Percentiles rank a stretch among this genome's conserved stretches.
phyloP scores from a whole-genome alignment of 2,888 invertebrate genomes.

The Chrysomela aeneicollis region DNA sequence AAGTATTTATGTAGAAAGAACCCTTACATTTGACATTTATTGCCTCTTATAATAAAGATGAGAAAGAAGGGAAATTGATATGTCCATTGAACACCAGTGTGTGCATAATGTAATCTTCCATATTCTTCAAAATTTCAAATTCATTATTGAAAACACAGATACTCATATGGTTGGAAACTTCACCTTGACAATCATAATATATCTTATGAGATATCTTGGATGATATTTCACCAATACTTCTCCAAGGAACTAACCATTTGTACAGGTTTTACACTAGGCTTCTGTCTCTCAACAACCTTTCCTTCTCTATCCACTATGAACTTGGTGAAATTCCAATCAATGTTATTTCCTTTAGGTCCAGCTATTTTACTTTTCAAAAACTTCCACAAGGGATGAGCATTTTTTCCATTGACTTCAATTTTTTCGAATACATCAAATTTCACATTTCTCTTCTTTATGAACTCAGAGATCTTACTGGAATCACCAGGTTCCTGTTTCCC shows the following conservation, averaged over 20 bases:
- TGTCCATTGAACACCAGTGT: no score
- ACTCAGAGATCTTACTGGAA: conserved; percentile 70
- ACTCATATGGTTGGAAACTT: no score
- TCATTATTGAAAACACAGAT: no score
- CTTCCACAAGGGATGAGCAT: conserved; percentile 72
- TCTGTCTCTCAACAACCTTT: conserved; percentile 70
- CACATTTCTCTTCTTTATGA: conserved; percentile 69
- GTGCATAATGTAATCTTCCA: no score
- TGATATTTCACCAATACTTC: conserved; percentile 54
- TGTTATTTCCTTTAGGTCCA: conserved; percentile 67
- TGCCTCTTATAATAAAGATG: no score
- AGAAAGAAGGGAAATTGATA: no score
- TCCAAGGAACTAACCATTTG: conserved; percentile 53
- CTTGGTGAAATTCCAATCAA: conserved; percentile 92
- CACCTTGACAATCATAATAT: no score
- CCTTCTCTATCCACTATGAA: conserved; percentile 81
- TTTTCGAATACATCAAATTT: conserved; percentile 79
- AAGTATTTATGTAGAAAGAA: no score
- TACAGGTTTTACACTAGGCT: conserved; percentile 61
- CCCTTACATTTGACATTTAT: no score
- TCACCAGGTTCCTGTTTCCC: conserved; percentile 74
- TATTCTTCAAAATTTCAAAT: no score
- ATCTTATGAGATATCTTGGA: no score
- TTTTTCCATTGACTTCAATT: conserved; percentile 73
- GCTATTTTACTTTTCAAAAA: conserved; percentile 67